Evolutionary conservation across 2,113 vertebrate genomes (phyloP), one percentile per base, ranked within the genome.

Genomic region (Osmerus mordax): DNA sequence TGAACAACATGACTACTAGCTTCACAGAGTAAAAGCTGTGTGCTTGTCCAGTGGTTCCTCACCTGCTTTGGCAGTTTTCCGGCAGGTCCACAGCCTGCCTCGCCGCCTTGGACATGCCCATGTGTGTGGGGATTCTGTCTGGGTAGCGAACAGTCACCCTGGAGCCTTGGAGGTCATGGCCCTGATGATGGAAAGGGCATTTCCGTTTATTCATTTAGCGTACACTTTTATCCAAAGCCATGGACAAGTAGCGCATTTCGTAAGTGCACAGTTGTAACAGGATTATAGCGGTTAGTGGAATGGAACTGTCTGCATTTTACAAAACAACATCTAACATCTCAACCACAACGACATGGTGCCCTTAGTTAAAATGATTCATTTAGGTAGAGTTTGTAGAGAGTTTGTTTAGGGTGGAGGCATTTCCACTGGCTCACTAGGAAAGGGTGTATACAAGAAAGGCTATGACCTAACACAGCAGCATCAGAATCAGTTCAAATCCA

Each of bases 141-240:
- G 89, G 87, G 51, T 87, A 90, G 54, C 86, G 80, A 75, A 91
- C 87, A 0, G 41, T 78, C 0, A 90, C 62, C 55, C n/a, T 85
- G 9, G 29, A 62, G 19, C 83, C 81, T 0, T 75, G 68, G 28
- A 89, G 53, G 3, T 75, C 71, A 18, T 1, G 83, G 2, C 83
- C 87, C 90, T 88, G 73, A 52, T 23, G 8, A 70, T 14, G 3
- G 19, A 19, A 67, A 47, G 19, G 47, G 25, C 14, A 21, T 21
- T 28, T 28, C 25, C 2, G 4, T 2, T 8, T 52, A 28, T 51
- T 28, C 21, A 55, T 1, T 3, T 15, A 29, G 14, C 12, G 52
- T 16, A 9, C 66, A 67, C 15, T 23, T 29, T 47, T 9, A 47
- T 47, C 41, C 2, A 47, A 47, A 47, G 41, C 41, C 41, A 47